Base-by-base conservation (phyloP, 1,140 invertebrate species). In the Riptortus pedestris region DNA sequence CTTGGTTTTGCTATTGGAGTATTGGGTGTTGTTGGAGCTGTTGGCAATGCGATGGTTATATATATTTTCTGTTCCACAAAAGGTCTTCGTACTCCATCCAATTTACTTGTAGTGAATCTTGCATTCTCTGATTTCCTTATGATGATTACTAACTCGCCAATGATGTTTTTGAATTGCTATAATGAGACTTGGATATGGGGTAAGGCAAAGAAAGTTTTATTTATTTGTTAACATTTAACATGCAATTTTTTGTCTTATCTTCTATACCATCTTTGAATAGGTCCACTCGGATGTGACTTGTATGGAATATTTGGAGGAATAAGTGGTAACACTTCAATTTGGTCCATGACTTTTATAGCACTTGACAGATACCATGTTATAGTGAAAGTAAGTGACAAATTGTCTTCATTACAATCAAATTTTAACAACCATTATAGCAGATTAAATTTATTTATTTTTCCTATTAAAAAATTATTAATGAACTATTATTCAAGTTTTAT, bases 81-180 rank as follows among this genome's bases (percentile, higher is more conserved):
- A 75, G 76, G 77, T 48, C 80, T 92, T 1, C 81, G 87, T 68
- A 90, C 88, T 18, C 90, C 90, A 14, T 88, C 88, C 63, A 93
- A 93, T 74, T 73, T 92, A 62, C 78, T 91, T 29, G 85, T 92
- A 12, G 81, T 92, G 45, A 93, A 93, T 75, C 77, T 93, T 68
- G 90, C 90, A 5, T 84, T 92, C 72, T 90, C 87, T 11, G 90
- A 94, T 72, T 91, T 93, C 70, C 74, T 85, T 33, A 93, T 94
- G 86, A 93, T 93, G 88, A 78, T 85, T 63, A 75, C 75, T 62
- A 90, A 91, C 85, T 82, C 85, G 66, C 88, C 90, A 26, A 79
- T 87, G 64, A 91, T 92, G 87, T 83, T 90, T 31, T 81, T 90
- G 65, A 93, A 90, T 75, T 88, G 89, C 74, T 91, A 88, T 71